phyloP scores from a whole-genome alignment of 2,888 invertebrate species.

The Hypomecis atomaria region DNA sequence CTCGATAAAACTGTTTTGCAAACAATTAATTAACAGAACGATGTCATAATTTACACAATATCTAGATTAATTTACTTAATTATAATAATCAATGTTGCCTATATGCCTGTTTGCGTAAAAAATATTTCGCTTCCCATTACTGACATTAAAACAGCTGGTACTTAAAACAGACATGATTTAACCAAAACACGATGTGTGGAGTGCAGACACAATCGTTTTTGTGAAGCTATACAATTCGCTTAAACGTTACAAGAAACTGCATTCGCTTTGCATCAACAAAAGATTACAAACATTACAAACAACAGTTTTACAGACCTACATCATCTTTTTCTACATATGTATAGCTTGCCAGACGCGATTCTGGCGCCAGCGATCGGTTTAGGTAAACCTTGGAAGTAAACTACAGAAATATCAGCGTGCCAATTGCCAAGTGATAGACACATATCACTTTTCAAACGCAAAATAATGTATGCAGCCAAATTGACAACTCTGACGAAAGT shows the following conservation, averaged over 20 bases:
- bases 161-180: background rate
- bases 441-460: background rate
- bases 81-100: too few relatives aligned
- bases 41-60: too few relatives aligned
- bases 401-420: constrained; percentile 2
- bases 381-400: constrained; percentile 1
- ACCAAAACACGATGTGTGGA: too few relatives aligned
- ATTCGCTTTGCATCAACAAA: constrained; percentile 11
- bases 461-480: background rate
- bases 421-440: constrained; percentile 5
- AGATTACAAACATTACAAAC: background rate
- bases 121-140: too few relatives aligned
- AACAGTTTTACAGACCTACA: background rate
- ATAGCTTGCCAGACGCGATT: too few relatives aligned
- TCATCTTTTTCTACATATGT: too few relatives aligned
- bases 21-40: too few relatives aligned
- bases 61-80: too few relatives aligned
- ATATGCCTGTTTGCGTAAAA: too few relatives aligned
- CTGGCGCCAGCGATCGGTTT: background rate
- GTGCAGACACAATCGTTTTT: too few relatives aligned
- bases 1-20: too few relatives aligned
- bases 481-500: background rate
- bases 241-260: background rate
- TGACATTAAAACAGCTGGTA: too few relatives aligned
- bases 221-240: background rate